phyloP scores from a whole-genome alignment of 2,113 vertebrate species.

The Tragelaphus buxtoni region DNA sequence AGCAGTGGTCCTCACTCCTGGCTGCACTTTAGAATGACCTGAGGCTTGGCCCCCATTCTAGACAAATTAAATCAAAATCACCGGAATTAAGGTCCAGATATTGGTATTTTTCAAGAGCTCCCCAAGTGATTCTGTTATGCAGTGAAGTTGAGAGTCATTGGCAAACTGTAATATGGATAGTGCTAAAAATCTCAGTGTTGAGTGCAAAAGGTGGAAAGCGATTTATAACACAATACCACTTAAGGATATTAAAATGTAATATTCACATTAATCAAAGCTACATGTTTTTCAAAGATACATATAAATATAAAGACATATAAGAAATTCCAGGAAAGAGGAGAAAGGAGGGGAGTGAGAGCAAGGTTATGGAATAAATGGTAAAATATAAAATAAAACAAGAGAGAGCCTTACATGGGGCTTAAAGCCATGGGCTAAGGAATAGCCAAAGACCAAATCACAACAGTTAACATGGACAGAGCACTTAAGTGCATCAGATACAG shows the following conservation, averaged over 20 bases:
- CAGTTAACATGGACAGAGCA: not conserved
- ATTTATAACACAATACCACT: not conserved
- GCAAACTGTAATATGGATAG: not conserved
- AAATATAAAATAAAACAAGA: constrained; percentile 1
- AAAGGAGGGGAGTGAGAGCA: not conserved
- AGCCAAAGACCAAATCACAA: not conserved
- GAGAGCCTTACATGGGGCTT: not conserved
- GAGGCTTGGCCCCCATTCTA: not conserved
- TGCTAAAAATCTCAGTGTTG: not conserved
- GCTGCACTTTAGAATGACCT: not conserved
- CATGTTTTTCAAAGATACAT: not conserved
- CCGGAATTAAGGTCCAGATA: not conserved
- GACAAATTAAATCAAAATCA: constrained; percentile 1
- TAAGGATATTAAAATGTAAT: not conserved
- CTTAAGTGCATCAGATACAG: not conserved
- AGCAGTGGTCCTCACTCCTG: not conserved
- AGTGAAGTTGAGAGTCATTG: not conserved
- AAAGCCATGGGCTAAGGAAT: not conserved
- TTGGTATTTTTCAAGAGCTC: not conserved
- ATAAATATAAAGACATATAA: not conserved
- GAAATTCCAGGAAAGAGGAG: not conserved
- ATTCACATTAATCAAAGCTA: not conserved
- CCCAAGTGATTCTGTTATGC: not conserved
- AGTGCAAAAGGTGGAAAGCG: not conserved
- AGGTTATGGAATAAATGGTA: not conserved